phyloP scores from a whole-genome alignment of 2,113 vertebrate species.

The Illadopsis cleaveri region DNA sequence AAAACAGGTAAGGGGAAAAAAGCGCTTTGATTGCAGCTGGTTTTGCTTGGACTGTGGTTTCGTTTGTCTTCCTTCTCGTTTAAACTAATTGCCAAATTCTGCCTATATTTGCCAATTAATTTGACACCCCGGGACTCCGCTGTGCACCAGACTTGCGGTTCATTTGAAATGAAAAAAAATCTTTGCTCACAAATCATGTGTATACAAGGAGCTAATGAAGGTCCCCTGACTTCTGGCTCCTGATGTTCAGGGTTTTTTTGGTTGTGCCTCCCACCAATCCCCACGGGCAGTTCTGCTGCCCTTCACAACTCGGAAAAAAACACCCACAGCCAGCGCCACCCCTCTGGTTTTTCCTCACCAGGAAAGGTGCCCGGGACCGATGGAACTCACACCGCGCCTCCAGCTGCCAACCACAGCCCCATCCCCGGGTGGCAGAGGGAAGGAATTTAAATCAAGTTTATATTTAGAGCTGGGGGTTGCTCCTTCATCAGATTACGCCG shows the following conservation, averaged over 20 bases:
- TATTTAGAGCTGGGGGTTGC: constrained; percentile 23
- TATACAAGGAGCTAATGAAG: not conserved
- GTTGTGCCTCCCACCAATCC: not conserved
- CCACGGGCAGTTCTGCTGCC: not conserved
- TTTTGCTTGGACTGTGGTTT: not conserved
- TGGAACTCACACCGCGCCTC: rapidly evolving
- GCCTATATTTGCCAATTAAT: not conserved
- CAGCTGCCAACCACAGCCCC: not conserved
- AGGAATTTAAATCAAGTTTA: not conserved
- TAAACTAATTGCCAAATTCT: not conserved
- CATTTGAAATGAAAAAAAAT: not conserved
- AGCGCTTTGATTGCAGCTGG: not conserved
- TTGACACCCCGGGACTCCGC: not conserved
- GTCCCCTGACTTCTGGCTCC: not conserved
- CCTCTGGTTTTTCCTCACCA: not conserved
- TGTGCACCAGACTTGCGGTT: not conserved
- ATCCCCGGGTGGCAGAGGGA: not conserved
- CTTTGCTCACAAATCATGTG: not conserved
- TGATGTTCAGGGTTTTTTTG: not conserved
- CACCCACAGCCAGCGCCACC: rapidly evolving
- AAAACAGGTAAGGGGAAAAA: not conserved
- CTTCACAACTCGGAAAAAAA: not conserved
- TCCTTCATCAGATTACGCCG: constrained; percentile 39
- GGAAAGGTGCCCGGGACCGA: not conserved
- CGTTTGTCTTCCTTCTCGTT: not conserved